Conservation (phyloP, 2,797 vertebrate genomes). For the Enoplosus armatus region DNA sequence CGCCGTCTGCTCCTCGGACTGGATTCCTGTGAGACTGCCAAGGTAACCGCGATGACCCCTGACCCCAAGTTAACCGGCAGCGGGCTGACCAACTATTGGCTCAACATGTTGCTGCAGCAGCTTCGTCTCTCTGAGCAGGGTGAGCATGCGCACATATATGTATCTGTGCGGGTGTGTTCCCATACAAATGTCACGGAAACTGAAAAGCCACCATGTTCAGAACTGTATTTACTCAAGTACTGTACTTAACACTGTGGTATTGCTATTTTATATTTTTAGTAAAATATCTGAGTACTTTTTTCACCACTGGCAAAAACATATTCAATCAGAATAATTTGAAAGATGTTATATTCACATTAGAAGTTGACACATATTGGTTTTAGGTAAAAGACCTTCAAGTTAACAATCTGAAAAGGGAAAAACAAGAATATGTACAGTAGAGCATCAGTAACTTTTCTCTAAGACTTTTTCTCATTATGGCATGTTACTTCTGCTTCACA, state of each 20-base stretch:
- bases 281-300: not conserved
- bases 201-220: not conserved
- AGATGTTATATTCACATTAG: not conserved
- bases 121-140: slow-evolving; percentile 84
- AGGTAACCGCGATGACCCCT: slow-evolving; percentile 68
- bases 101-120: slow-evolving; percentile 86
- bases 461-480: no score
- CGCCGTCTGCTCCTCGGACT: slow-evolving; percentile 82
- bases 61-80: slow-evolving; percentile 69
- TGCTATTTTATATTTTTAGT: not conserved
- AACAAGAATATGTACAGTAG: not conserved
- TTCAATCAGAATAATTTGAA: not conserved
- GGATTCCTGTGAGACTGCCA: slow-evolving; percentile 77
- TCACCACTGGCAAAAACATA: not conserved
- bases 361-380: not conserved
- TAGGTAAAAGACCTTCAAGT: not conserved
- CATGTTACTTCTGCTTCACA: not conserved
- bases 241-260: not conserved
- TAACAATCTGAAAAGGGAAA: not conserved
- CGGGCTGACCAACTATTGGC: slow-evolving; percentile 84
- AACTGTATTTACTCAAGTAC: not conserved
- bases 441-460: not conserved
- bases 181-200: not conserved
- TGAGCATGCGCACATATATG: slow-evolving; percentile 53
- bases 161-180: not conserved